These are phyloP conservation scores for Drosophila multiciliata DNA, from an alignment of 2,888 invertebrate species.

Conservation along the genomic window DNA sequence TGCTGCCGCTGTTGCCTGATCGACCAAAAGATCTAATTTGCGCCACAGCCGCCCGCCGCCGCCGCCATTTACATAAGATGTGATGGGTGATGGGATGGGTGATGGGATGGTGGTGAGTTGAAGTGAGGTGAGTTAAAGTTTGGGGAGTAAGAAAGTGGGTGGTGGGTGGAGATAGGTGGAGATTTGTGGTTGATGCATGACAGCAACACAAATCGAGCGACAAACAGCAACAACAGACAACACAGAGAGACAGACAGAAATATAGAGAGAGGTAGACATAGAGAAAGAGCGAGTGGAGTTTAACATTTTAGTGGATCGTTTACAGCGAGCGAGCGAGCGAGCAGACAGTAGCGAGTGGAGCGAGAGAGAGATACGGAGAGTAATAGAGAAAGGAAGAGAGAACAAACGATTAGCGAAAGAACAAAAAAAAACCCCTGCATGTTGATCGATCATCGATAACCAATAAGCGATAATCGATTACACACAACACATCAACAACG, in stretches of 20 bases:
- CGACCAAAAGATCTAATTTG: constrained; percentile 83
- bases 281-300: constrained; percentile 32
- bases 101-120: constrained; percentile 15
- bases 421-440: constrained; percentile 27
- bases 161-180: background rate
- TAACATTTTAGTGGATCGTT: constrained; percentile 32
- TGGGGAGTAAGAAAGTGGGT: constrained; percentile 24
- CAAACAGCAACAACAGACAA: constrained; percentile 47
- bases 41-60: constrained; percentile 77
- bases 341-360: constrained; percentile 56
- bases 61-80: constrained; percentile 40
- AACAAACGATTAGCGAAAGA: constrained; percentile 73
- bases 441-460: constrained; percentile 20
- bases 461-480: constrained; percentile 28
- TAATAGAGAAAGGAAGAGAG: constrained; percentile 55
- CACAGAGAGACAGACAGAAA: constrained; percentile 38
- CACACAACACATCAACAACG: constrained; percentile 73
- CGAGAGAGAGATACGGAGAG: constrained; percentile 40
- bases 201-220: constrained; percentile 60
- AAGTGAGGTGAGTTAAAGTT: constrained; percentile 4
- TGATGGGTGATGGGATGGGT: constrained; percentile 7
- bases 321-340: constrained; percentile 59
- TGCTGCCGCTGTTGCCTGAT: constrained; percentile 81
- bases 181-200: constrained; percentile 39
- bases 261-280: constrained; percentile 36